These are phyloP conservation scores for Delphinus delphis DNA, from an alignment of 2,113 vertebrate species.

Conservation along the genomic window DNA sequence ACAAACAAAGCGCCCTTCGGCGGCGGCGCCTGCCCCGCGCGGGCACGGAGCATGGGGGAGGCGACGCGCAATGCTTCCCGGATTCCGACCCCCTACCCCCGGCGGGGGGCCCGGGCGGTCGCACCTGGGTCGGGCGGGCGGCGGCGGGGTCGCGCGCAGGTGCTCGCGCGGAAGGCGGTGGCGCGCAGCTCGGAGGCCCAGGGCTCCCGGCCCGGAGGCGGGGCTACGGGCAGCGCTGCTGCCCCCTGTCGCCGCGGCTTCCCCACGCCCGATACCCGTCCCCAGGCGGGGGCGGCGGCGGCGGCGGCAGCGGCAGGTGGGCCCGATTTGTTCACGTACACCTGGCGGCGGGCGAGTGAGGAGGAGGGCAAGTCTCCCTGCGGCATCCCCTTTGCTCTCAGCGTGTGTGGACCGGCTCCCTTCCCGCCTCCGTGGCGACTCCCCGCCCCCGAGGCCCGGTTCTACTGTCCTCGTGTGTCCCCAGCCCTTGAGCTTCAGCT, in stretches of 20 bases:
- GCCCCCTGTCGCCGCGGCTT: neutral
- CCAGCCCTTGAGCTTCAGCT: neutral
- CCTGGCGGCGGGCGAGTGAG: neutral
- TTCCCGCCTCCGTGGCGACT: neutral
- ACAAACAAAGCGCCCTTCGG: conserved; percentile 26
- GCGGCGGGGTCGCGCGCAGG: neutral
- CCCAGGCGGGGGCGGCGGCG: too few species aligned
- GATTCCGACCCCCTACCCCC: accelerated
- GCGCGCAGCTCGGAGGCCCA: neutral
- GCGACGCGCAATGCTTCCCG: neutral
- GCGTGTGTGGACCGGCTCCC: neutral
- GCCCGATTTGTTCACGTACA: too few species aligned
- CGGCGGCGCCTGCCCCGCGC: neutral
- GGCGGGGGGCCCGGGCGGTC: neutral
- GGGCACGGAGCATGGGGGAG: neutral
- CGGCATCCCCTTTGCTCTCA: neutral
- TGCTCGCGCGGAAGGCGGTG: neutral
- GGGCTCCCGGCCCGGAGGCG: neutral
- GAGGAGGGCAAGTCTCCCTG: neutral
- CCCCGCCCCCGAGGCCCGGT: neutral
- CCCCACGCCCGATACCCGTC: accelerated
- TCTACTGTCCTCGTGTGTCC: neutral
- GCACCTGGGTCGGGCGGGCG: neutral
- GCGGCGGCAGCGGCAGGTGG: neutral
- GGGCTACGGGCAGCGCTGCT: neutral